Conservation (phyloP, 2,888 invertebrate genomes). For the Caenorhabditis sp. region DNA sequence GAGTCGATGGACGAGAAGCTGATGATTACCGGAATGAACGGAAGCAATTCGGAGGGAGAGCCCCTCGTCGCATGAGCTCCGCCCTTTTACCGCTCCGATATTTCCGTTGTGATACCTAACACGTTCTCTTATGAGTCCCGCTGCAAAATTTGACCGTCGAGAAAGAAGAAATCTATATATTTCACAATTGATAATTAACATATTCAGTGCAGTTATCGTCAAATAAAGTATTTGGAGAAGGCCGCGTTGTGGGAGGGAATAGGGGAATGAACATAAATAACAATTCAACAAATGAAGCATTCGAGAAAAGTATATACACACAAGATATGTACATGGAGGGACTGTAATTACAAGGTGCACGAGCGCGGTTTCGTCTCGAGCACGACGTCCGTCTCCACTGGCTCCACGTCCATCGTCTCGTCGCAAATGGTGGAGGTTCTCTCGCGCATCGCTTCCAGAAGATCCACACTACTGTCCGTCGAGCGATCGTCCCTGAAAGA, state of each 20-base stretch:
- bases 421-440: slow-evolving; percentile 54
- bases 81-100: background rate
- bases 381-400: slow-evolving; percentile 41
- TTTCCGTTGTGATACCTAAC: slow-evolving; percentile 9
- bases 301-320: slow-evolving; percentile 35
- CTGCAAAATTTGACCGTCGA: slow-evolving; percentile 11
- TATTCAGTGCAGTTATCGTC: slow-evolving; percentile 32
- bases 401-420: slow-evolving; percentile 47
- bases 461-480: slow-evolving; percentile 21
- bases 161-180: slow-evolving; percentile 33
- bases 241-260: slow-evolving; percentile 19
- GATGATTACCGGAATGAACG: slow-evolving; percentile 33
- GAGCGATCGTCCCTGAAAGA: slow-evolving; percentile 30
- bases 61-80: slow-evolving; percentile 33
- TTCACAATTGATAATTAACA: slow-evolving; percentile 18
- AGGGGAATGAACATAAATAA: slow-evolving; percentile 14
- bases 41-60: slow-evolving; percentile 35
- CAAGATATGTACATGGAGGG: slow-evolving; percentile 14
- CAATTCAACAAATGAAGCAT: slow-evolving; percentile 43
- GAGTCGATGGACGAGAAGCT: slow-evolving; percentile 57
- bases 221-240: slow-evolving; percentile 41
- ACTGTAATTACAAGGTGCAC: slow-evolving; percentile 48
- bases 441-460: slow-evolving; percentile 35
- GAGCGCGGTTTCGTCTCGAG: slow-evolving; percentile 57
- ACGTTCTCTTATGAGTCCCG: slow-evolving; percentile 4